Percentiles rank a stretch among this genome's conserved stretches.
phyloP scores from a whole-genome alignment of 2,888 invertebrate genomes.

The Caenorhabditis japonica region DNA sequence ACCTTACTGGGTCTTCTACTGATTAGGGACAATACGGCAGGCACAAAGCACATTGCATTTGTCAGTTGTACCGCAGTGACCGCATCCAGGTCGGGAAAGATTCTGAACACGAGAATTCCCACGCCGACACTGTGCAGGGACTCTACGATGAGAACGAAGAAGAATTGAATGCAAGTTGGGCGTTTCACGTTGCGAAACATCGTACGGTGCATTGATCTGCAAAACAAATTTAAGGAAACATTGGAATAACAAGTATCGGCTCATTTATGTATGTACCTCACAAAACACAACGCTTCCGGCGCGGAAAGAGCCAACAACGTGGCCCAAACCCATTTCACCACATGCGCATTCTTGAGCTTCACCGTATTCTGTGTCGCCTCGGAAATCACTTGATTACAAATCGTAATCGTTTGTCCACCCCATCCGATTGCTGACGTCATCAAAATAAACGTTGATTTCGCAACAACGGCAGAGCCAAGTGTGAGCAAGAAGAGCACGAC shows the following conservation, averaged over 20 bases:
- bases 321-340: conserved; percentile 79
- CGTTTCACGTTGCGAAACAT: conserved; percentile 77
- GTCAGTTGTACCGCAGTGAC: conserved; percentile 92
- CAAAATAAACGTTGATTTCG: conserved; percentile 75
- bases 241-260: background rate
- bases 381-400: conserved; percentile 73
- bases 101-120: conserved; percentile 87
- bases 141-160: conserved; percentile 85
- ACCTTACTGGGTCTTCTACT: conserved; percentile 79
- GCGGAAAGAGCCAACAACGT: conserved; percentile 77
- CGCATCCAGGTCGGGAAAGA: conserved; percentile 92
- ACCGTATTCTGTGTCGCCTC: conserved; percentile 72
- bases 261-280: conserved; percentile 25
- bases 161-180: conserved; percentile 73
- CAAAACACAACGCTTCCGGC: conserved; percentile 78
- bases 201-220: conserved; percentile 78
- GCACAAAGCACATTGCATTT: conserved; percentile 92
- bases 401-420: conserved; percentile 74
- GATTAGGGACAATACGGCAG: conserved; percentile 82
- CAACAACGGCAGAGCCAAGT: conserved; percentile 67
- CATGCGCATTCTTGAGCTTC: conserved; percentile 70
- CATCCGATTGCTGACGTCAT: conserved; percentile 77
- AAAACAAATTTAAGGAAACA: conserved; percentile 14
- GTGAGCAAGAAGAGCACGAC: conserved; percentile 74
- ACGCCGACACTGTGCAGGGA: conserved; percentile 90